A percentile compares a stretch with the other conserved stretches of the same genome.
These are phyloP conservation scores for Lophotriccus pileatus DNA, from an alignment of 2,797 vertebrate species.

Conservation along the genomic window DNA sequence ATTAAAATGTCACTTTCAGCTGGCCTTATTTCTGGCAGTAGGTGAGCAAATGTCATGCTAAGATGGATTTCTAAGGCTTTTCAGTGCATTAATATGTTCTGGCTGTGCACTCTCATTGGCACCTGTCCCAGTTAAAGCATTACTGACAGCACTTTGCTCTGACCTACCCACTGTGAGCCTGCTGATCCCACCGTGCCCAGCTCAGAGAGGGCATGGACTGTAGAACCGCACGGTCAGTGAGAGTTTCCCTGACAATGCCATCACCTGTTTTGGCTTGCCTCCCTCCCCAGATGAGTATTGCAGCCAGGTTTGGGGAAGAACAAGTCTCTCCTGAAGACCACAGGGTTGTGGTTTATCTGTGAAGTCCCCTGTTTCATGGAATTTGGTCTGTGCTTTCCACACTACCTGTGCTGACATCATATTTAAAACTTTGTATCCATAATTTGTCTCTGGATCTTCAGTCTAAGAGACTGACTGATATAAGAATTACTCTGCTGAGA, in stretches of 20 bases:
- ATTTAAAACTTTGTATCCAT: not conserved
- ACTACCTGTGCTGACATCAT: not conserved
- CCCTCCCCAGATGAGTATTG: not conserved
- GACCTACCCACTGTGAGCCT: not conserved
- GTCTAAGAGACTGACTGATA: not conserved
- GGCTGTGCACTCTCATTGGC: not conserved
- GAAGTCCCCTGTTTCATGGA: not conserved
- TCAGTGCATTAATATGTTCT: not conserved
- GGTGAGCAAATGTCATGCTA: not conserved
- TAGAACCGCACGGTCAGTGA: not conserved
- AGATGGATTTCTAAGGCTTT: not conserved
- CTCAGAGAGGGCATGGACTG: not conserved
- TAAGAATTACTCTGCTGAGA: not conserved
- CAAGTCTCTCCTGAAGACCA: not conserved
- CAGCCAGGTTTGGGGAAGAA: not conserved
- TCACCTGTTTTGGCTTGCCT: not conserved
- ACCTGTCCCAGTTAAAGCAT: not conserved
- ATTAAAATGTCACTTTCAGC: not conserved
- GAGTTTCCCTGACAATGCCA: not conserved
- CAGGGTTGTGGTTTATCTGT: not conserved
- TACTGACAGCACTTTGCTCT: not conserved
- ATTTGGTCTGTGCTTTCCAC: not conserved
- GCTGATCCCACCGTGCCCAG: not conserved
- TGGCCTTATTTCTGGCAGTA: not conserved
- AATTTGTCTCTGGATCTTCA: not conserved